Evolutionary conservation across 2,888 invertebrate genomes (phyloP), one percentile per base, ranked within the genome.

Genomic region (Macroteleia sp.): DNA sequence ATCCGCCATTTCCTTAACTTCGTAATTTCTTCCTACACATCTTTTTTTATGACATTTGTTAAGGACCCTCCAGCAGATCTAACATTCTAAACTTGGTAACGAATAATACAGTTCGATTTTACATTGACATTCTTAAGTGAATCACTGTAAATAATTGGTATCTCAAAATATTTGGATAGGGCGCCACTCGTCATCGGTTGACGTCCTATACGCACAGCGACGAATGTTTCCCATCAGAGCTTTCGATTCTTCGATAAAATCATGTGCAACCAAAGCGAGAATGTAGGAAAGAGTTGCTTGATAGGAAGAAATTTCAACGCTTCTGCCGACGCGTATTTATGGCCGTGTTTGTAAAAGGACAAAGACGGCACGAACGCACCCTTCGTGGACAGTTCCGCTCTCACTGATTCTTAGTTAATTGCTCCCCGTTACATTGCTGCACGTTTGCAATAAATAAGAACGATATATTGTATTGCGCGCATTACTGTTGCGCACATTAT

Each of bases 391-490:
- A 56, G 69, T 41, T 41, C 50, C 54, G 66, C 54, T 62, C 71
- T 71, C 64, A 54, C 42, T 73, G 56, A 66, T 77, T 77, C 70
- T 64, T 48, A 71, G 77, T 81, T 81, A 81, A 81, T 81, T 79
- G 79, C 79, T 66, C 44, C 12, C 79, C 79, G 82, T 82, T 82
- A 80, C 73, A 50, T 69, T 73, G 77, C 39, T 70, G 66, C 66
- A 70, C 69, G 76, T 62, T 50, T 41, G 71, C 78, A 73, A 82
- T 81, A 80, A 82, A 82, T 78, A 78, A 81, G 73, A 64, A 67
- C 76, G 79, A 82, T 80, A 79, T 79, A 80, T 82, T 77, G 82
- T 73, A 77, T 69, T 61, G 69, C 57, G 73, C 59, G 73, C 69
- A 79, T 80, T 76, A 71, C 79, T 79, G 66, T 74, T 57, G 75